Base-by-base conservation (phyloP, 2,113 vertebrate species). In the Garra rufa region DNA sequence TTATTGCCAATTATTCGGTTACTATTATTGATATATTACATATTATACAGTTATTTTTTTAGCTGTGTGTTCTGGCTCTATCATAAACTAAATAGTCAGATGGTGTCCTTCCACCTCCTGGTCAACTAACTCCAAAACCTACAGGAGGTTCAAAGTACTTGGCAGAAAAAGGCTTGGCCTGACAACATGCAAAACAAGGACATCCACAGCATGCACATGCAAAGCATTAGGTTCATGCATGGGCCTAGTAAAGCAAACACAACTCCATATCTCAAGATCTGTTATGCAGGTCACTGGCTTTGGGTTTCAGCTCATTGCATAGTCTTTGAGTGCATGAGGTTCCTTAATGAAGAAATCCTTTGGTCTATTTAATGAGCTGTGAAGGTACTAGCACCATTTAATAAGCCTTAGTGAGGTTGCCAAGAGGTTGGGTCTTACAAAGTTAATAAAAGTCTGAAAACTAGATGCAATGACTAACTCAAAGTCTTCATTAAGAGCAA, bases 151-250 rank as follows among this genome's bases (percentile, higher is more conserved):
- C 77, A 65, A 65, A 21, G 41, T 80, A 15, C 77, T 46, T 44
- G 41, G 73, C 24, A 75, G 46, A 71, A 81, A 79, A 52, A 82
- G 65, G 28, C 46, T 30, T 41, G 65, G 65, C 28, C 65, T 50
- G 41, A 65, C 28, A 81, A 81, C 61, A 82, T 82, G 80, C 80
- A 82, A 82, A 82, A 55, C 78, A 80, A 11, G 57, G 78, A 67
- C 65, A 82, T 69, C 46, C 46, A 41, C 28, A 38, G 61, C 44
- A 69, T 3, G 19, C 63, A 67, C 46, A 82, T 82, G 65, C 80
- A 82, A 80, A 82, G n/a, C 28, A 24, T 59, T 41, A 52, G 28
- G 19, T 70, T 70, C 65, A 70, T 82, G 80, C 17, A 50, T 24
- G 43, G 43, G 59, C 41, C 26, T n/a, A 67, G 43, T 14, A 70